phyloP scores from a whole-genome alignment of 2,797 vertebrate genomes.

The Sebastes taczanowskii region DNA sequence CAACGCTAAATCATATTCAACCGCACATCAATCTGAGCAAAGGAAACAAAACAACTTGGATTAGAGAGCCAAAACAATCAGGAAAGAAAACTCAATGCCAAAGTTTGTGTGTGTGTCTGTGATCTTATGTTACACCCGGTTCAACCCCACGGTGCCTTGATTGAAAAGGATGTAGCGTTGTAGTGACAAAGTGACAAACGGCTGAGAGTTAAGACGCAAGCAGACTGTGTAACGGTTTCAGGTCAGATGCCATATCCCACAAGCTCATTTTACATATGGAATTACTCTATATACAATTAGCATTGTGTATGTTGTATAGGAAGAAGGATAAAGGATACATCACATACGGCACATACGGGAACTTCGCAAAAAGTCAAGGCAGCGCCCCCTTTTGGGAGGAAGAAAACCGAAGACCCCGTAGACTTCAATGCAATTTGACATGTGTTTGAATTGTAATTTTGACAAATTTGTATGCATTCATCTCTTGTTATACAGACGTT shows the following conservation, averaged over 20 bases:
- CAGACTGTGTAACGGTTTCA: not conserved
- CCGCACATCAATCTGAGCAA: not conserved
- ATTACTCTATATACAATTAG: not conserved
- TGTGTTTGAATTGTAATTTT: too few species aligned
- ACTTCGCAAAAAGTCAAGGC: too few species aligned
- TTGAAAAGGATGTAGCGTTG: conserved; percentile 3
- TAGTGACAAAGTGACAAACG: conserved; percentile 16
- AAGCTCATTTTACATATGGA: not conserved
- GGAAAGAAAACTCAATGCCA: conserved; percentile 9
- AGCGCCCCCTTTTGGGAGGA: too few species aligned
- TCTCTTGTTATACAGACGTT: too few species aligned
- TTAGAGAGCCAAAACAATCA: conserved; percentile 14
- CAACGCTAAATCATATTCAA: conserved; percentile 20
- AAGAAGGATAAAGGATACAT: not conserved
- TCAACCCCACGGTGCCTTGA: conserved; percentile 10
- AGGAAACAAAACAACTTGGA: conserved; percentile 28
- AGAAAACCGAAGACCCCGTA: too few species aligned
- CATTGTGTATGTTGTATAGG: not conserved
- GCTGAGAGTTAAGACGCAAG: not conserved
- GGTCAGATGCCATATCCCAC: not conserved
- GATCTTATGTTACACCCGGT: conserved; percentile 7
- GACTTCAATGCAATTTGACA: too few species aligned
- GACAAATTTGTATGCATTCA: too few species aligned
- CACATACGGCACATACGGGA: not conserved
- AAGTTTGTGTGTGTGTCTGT: conserved; percentile 1